Evolutionary conservation across 2,888 invertebrate genomes (phyloP), one percentile per base, ranked within the genome.

Genomic region (Spialia ferax): DNA sequence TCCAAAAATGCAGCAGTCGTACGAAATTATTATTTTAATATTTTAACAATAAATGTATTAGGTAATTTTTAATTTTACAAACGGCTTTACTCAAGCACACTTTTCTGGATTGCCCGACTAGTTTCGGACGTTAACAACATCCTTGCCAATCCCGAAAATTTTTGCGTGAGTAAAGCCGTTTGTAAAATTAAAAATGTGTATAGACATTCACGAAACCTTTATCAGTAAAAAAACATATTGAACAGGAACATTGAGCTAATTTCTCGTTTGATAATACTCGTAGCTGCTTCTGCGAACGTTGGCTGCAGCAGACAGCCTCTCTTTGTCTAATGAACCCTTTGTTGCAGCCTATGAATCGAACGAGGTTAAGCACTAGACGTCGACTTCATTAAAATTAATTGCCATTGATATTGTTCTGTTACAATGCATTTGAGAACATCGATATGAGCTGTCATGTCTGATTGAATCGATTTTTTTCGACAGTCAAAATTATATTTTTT

Each of bases 321-420:
- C 54, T 64, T 57, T 64, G 64, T 64, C 48, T 45, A 45, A 66
- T 52, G 52, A 66, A 42, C 52, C 38, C 59, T 60, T 66, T 60
- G 65, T 66, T 54, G 65, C 59, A 18, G 38, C 48, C 26, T 50
- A 59, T 65, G 59, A 50, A 65, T 65, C 50, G 65, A 52, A 65
- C 59, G 13, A 45, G 45, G 45, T 45, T 66, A 60, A 66, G 65
- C 29, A 60, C 59, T 66, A 66, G 59, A 66, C 65, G 52, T 54
- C 32, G 59, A 66, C 59, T 66, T 66, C 65, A 60, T 66, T 66
- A 66, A 66, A 66, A 66, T 60, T 66, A 66, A 66, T 66, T 66
- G 65, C 65, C 65, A 60, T 54, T 26, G 52, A 60, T 66, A 66
- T 63, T 63, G 45, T 18, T 45, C 45, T 45, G 59, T 42, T 60